Base-by-base conservation (phyloP, 2,888 invertebrate species). In the Microplitis deprimator region DNA sequence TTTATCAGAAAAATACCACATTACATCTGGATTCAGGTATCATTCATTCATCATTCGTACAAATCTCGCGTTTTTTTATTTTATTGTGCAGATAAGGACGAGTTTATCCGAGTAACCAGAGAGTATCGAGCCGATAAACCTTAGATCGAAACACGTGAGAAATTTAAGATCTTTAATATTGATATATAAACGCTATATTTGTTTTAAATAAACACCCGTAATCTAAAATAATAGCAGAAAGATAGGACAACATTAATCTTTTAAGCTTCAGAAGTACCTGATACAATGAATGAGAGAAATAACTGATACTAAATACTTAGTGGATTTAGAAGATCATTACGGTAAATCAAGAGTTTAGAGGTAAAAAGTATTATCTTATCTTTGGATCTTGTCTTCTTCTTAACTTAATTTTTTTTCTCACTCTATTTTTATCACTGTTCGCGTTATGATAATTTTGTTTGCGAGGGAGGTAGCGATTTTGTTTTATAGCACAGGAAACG, bases 261-360 rank as follows among this genome's bases (percentile, higher is more conserved):
- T 79, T 79, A 41, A 79, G 68, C 78, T 77, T 62, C 75, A 80
- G 75, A 75, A 77, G 73, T 73, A 73, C 20, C 64, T 41, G 72
- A 50, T 62, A 39, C 68, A 59, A 64, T 68, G 61, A 10, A 13
- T 74, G 73, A 13, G 67, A 64, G 29, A 59, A 50, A 68, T n/a
- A 50, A 50, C 13, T 13, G 13, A 13, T 50, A 50, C 5, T 50
- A 50, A 50, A 50, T 29, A 13, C 50, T 50, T 50, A 5, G 13
- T 50, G 50, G 50, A 50, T 50, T 50, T 50, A 50, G 13, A 50
- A 50, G 50, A 8, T 50, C 13, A 50, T 50, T 50, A 8, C 50
- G 50, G 50, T 50, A 8, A 50, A 13, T 13, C 50, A 8, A 50
- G 50, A 50, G 50, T 50, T 13, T 50, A 50, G 50, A 50, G 50